Conservation (phyloP, 2,888 invertebrate genomes). For the Koerneria pararmatus region DNA sequence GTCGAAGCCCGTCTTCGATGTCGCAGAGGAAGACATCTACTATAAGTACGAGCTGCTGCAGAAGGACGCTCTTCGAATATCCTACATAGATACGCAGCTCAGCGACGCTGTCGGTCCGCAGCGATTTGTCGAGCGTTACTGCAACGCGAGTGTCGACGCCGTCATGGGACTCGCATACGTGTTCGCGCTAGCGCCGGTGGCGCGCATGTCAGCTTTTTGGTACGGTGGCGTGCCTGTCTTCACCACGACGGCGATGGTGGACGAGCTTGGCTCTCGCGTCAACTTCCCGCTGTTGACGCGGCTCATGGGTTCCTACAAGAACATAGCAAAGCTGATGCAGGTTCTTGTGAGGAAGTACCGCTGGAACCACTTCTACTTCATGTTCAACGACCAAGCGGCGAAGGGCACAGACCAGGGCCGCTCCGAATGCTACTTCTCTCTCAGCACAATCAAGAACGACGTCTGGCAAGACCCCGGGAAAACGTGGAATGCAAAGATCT, state of each 20-base stretch:
- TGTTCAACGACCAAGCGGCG: slow-evolving; percentile 49
- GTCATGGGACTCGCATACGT: slow-evolving; percentile 83
- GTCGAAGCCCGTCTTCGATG: slow-evolving; percentile 54
- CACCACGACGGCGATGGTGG: slow-evolving; percentile 77
- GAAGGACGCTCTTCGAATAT: slow-evolving; percentile 32
- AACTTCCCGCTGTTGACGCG: slow-evolving; percentile 77
- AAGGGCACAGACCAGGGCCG: slow-evolving; percentile 42
- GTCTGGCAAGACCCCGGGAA: slow-evolving; percentile 47
- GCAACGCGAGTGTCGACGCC: slow-evolving; percentile 68
- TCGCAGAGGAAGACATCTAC: slow-evolving; percentile 52
- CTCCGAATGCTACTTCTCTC: slow-evolving; percentile 53
- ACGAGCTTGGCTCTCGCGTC: slow-evolving; percentile 71
- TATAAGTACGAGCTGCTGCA: slow-evolving; percentile 34
- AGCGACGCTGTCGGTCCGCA: slow-evolving; percentile 55
- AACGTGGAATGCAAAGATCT: slow-evolving; percentile 56
- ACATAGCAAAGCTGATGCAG: slow-evolving; percentile 43
- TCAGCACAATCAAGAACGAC: slow-evolving; percentile 55
- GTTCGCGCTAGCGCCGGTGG: slow-evolving; percentile 80
- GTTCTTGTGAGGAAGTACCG: slow-evolving; percentile 28
- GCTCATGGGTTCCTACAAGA: slow-evolving; percentile 74
- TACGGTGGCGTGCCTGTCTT: slow-evolving; percentile 70
- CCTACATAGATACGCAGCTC: slow-evolving; percentile 50
- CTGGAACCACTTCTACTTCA: slow-evolving; percentile 67
- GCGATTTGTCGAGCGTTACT: slow-evolving; percentile 53
- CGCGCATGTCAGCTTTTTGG: slow-evolving; percentile 65